These are phyloP conservation scores for Pimpla rufipes DNA, from an alignment of 2,888 invertebrate genomes.

Conservation along the genomic window DNA sequence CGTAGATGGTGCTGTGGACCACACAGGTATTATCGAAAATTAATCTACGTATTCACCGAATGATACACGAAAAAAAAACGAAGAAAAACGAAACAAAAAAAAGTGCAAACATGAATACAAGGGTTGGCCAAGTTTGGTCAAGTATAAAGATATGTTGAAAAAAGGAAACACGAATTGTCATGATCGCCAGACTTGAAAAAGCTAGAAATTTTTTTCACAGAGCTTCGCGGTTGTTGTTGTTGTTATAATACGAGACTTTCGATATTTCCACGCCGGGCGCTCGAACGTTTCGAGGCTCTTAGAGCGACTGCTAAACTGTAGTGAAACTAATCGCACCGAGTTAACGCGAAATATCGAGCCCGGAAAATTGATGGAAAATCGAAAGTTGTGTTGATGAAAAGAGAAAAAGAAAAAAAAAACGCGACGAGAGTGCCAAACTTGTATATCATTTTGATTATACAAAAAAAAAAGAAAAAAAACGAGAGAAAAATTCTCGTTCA, in stretches of 20 bases:
- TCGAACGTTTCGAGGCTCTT: slow-evolving; percentile 7
- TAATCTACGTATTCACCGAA: slow-evolving; percentile 13
- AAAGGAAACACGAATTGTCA: slow-evolving; percentile 69
- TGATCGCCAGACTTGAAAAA: slow-evolving; percentile 83
- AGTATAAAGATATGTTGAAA: slow-evolving; percentile 52
- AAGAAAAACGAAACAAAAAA: slow-evolving; percentile 17
- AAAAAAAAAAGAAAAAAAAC: slow-evolving; percentile 13
- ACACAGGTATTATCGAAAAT: slow-evolving; percentile 17
- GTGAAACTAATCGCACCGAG: slow-evolving; percentile 31
- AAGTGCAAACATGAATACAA: slow-evolving; percentile 19
- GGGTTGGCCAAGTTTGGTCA: slow-evolving; percentile 26
- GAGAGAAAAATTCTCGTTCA: not conserved
- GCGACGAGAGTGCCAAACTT: slow-evolving; percentile 42
- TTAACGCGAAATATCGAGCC: slow-evolving; percentile 25
- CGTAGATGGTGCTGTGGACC: slow-evolving; percentile 30
- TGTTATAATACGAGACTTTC: slow-evolving; percentile 67
- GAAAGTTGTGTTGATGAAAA: too few relatives aligned
- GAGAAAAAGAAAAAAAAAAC: not conserved
- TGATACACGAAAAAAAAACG: slow-evolving; percentile 5
- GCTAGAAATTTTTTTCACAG: slow-evolving; percentile 81
- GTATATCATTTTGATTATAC: slow-evolving; percentile 25
- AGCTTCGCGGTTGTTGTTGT: slow-evolving; percentile 72
- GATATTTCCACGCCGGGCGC: slow-evolving; percentile 71
- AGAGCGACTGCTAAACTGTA: slow-evolving; percentile 22
- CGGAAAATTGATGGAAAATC: slow-evolving; percentile 24